Conservation (phyloP, 1,140 invertebrate species). For the Phocides pigmalion region DNA sequence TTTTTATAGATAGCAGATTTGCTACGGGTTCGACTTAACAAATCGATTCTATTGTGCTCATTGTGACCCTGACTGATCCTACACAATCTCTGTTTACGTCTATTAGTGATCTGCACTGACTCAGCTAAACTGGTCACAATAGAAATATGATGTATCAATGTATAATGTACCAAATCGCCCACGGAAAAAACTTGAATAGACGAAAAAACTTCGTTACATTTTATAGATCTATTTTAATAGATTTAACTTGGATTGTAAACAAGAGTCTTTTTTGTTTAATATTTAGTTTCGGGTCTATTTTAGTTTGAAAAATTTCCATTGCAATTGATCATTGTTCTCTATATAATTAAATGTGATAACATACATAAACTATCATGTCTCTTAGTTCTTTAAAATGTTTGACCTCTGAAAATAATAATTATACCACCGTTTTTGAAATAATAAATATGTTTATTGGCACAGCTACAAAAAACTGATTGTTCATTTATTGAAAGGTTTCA, state of each 20-base stretch:
- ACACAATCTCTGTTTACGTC: constrained; percentile 17
- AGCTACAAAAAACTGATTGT: too few relatives aligned
- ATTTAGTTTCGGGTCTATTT: too few relatives aligned
- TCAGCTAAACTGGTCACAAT: constrained; percentile 2
- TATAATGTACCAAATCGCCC: background rate
- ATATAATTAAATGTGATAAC: too few relatives aligned
- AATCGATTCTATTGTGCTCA: constrained; percentile 20
- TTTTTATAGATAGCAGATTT: constrained; percentile 2
- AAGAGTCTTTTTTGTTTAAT: too few relatives aligned
- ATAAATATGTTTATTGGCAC: too few relatives aligned
- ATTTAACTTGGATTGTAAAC: background rate
- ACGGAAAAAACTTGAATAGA: background rate
- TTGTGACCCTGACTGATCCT: constrained; percentile 21
- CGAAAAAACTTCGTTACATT: background rate
- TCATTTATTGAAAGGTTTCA: too few relatives aligned
- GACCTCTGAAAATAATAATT: too few relatives aligned
- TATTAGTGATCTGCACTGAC: constrained; percentile 1
- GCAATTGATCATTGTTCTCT: too few relatives aligned
- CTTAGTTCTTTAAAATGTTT: too few relatives aligned
- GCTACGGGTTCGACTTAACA: background rate
- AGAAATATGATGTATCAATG: constrained; percentile 7
- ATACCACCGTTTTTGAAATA: too few relatives aligned
- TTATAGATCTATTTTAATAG: background rate
- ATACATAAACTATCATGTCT: too few relatives aligned
- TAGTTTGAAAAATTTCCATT: too few relatives aligned